Percentiles rank a stretch among this genome's conserved stretches.
phyloP scores from a whole-genome alignment of 2,113 vertebrate genomes.

The Dicerorhinus sumatrensis region DNA sequence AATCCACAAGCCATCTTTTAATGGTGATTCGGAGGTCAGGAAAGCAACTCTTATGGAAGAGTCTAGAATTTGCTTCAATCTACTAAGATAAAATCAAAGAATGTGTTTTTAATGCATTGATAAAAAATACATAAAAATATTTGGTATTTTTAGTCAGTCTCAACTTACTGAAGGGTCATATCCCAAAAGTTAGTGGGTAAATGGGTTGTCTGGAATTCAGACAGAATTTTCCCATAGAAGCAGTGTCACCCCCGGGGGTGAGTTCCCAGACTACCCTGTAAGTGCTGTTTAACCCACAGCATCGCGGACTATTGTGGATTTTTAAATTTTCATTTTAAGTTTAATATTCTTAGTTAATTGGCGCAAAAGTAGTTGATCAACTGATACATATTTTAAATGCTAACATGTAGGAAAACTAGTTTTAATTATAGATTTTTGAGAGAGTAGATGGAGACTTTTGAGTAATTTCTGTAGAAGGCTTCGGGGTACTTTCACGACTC shows the following conservation, averaged over 20 bases:
- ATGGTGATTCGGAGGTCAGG: not conserved
- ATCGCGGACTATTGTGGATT: not conserved
- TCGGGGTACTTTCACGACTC: not conserved
- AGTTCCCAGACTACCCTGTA: conserved; percentile 57
- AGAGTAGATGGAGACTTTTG: not conserved
- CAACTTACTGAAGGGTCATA: conserved; percentile 59
- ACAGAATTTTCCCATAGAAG: conserved; percentile 73
- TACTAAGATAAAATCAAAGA: conserved; percentile 70
- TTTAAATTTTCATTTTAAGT: conserved; percentile 29
- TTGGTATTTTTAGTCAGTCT: conserved; percentile 75
- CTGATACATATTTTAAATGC: not conserved
- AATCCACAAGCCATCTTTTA: conserved; percentile 7
- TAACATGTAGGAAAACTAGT: not conserved
- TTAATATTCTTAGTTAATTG: not conserved
- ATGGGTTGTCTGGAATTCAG: conserved; percentile 71
- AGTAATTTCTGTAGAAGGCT: not conserved
- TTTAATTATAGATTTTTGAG: not conserved
- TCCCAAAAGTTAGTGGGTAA: conserved; percentile 65
- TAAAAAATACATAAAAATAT: conserved; percentile 69
- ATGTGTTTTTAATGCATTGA: conserved; percentile 68
- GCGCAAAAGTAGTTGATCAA: not conserved
- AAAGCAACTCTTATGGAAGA: conserved; percentile 43
- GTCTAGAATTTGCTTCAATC: conserved; percentile 53
- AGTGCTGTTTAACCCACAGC: conserved; percentile 55
- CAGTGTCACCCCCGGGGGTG: conserved; percentile 53